phyloP scores from a whole-genome alignment of 2,888 invertebrate species.

The Scrobipalpa atriplicella region DNA sequence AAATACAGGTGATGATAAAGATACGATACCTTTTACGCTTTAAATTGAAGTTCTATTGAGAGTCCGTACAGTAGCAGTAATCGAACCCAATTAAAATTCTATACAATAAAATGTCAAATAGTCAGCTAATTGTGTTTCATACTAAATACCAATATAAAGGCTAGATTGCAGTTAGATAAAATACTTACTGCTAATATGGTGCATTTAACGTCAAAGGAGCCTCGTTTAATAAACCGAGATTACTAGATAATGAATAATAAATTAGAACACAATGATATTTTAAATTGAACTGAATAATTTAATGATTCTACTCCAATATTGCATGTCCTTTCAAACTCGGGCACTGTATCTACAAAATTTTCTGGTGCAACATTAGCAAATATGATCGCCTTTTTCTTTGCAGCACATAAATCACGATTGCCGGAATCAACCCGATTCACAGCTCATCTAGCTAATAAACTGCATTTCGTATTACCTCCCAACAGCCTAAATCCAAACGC shows the following conservation, averaged over 20 bases:
- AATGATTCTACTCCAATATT: background rate
- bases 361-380: background rate
- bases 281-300: background rate
- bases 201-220: constrained; percentile 32
- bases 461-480: constrained; percentile 7
- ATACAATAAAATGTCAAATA: constrained; percentile 27
- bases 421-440: constrained; percentile 2
- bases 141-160: constrained; percentile 36
- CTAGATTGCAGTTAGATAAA: constrained; percentile 35
- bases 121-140: constrained; percentile 30
- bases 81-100: constrained; percentile 16
- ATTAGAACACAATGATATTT: background rate
- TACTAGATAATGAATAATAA: background rate
- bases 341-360: background rate
- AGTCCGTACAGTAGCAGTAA: background rate
- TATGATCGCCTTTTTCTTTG: constrained; percentile 3
- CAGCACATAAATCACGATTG: background rate
- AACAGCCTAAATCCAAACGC: constrained; percentile 30
- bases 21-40: background rate
- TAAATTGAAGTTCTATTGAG: background rate
- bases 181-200: constrained; percentile 29
- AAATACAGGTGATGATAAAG: background rate
- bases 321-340: background rate
- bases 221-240: constrained; percentile 28
- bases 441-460: constrained; percentile 19